Percentiles rank a stretch among this genome's conserved stretches.
Evolutionary conservation across 2,113 vertebrate genomes (phyloP).

Genomic region (Zosterops lateralis): DNA sequence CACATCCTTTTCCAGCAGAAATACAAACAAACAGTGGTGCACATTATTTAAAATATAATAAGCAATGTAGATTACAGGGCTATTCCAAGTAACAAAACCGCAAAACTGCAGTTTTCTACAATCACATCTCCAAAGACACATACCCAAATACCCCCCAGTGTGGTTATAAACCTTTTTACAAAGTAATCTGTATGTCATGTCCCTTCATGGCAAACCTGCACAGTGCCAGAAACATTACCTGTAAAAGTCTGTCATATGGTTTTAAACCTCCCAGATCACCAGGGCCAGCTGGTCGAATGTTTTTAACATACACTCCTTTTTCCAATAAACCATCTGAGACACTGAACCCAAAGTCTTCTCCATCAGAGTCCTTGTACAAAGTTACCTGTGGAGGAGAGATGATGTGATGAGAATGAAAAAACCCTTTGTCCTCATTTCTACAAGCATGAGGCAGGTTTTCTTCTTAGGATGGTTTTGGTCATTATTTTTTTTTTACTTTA

Average conservation of each 20-base stretch:
- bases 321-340: slow-evolving; percentile 94
- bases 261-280: slow-evolving; percentile 87
- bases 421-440: background rate
- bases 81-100: background rate
- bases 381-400: slow-evolving; percentile 77
- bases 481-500: background rate
- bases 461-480: background rate
- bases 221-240: slow-evolving; percentile 73
- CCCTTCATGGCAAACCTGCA: background rate
- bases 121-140: background rate
- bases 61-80: background rate
- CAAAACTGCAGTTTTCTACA: background rate
- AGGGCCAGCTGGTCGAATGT: slow-evolving; percentile 87
- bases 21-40: background rate
- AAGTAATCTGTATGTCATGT: background rate
- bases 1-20: background rate
- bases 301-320: slow-evolving; percentile 95
- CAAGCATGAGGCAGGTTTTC: background rate
- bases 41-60: background rate
- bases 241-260: slow-evolving; percentile 90
- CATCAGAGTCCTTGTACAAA: slow-evolving; percentile 88
- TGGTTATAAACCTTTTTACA: background rate
- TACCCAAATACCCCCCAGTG: background rate
- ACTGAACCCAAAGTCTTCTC: slow-evolving; percentile 98
- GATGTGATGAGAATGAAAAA: background rate